Percentiles rank a stretch among this genome's conserved stretches.
Evolutionary conservation across 2,797 vertebrate genomes (phyloP).

Genomic region (Cichlasoma orientale): DNA sequence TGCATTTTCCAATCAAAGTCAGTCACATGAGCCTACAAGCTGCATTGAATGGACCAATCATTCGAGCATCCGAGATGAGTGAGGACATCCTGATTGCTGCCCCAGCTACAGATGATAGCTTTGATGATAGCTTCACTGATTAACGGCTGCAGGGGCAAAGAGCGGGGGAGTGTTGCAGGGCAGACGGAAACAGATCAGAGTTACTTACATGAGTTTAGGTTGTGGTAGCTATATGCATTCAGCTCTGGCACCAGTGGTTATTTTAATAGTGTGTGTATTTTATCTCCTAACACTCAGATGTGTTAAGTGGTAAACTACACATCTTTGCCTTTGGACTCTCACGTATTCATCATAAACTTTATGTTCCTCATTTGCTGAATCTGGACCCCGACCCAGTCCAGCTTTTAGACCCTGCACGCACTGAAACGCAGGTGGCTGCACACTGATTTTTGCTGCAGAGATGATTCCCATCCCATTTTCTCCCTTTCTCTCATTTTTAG

Average conservation of each 20-base stretch:
- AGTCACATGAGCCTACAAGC: conserved; percentile 20
- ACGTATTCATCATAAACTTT: neutral
- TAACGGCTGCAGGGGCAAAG: neutral
- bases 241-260: neutral
- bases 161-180: neutral
- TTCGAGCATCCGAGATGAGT: neutral
- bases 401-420: neutral
- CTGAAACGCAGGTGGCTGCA: neutral
- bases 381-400: neutral
- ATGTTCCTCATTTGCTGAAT: no score
- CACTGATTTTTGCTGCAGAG: neutral
- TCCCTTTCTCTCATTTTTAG: neutral
- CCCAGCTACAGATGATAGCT: neutral
- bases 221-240: neutral
- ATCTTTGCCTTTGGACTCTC: neutral
- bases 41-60: conserved; percentile 1
- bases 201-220: neutral
- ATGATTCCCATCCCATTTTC: neutral
- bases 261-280: no score
- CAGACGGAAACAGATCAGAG: neutral
- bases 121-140: conserved; percentile 29
- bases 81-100: neutral
- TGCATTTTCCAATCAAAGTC: no score
- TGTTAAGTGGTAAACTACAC: neutral
- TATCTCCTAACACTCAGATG: no score